Evolutionary conservation across 1,140 invertebrate species (phyloP).

Genomic region (Sweltsa coloradensis): DNA sequence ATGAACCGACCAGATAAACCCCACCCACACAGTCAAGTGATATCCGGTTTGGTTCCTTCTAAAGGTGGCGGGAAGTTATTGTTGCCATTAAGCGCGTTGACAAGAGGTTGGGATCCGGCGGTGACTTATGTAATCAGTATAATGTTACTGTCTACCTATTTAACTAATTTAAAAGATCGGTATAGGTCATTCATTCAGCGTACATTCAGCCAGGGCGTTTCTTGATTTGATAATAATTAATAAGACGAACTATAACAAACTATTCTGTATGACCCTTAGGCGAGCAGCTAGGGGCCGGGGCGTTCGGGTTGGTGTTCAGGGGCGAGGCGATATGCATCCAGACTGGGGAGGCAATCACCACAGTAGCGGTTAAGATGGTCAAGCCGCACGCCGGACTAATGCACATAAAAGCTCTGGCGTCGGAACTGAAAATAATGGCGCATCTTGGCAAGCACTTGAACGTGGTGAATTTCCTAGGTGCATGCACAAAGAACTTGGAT

Average conservation of each 20-base stretch:
- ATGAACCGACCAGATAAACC: too few species aligned
- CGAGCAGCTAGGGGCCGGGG: constrained; percentile 77
- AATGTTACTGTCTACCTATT: too few species aligned
- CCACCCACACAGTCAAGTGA: too few species aligned
- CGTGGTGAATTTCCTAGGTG: constrained; percentile 88
- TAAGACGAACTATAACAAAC: constrained; percentile 20
- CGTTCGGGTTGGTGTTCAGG: constrained; percentile 87
- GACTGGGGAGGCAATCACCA: constrained; percentile 50
- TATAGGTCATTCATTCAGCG: neutral
- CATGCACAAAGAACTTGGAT: constrained; percentile 78
- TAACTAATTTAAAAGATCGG: neutral
- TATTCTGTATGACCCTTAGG: constrained; percentile 38
- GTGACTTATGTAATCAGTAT: too few species aligned
- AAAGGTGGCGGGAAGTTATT: too few species aligned
- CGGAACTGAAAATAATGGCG: constrained; percentile 91
- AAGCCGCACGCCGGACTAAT: constrained; percentile 59
- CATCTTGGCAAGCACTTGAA: constrained; percentile 90
- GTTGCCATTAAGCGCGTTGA: too few species aligned
- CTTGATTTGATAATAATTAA: neutral
- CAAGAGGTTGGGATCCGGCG: too few species aligned
- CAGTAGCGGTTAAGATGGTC: constrained; percentile 80
- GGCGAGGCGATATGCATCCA: constrained; percentile 67
- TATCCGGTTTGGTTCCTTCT: too few species aligned
- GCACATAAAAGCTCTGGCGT: constrained; percentile 66
- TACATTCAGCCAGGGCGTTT: too few species aligned